Conservation (phyloP, 2,797 vertebrate species). For the Premnoplex brunnescens region DNA sequence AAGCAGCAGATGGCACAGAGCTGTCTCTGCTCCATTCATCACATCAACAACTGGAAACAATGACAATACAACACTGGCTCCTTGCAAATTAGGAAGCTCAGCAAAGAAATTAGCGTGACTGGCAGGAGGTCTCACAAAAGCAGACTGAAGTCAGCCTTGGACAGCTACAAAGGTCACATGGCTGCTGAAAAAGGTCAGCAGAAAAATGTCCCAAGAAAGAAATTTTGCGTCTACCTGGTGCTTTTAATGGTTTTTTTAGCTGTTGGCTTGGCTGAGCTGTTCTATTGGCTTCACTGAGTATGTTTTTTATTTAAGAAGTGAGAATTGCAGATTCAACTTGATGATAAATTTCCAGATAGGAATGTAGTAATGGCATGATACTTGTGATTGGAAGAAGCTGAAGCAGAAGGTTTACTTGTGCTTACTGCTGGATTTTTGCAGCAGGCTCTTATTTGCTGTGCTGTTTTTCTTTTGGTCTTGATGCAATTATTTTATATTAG, state of each 20-base stretch:
- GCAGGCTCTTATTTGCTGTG: background rate
- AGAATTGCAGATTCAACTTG: background rate
- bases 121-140: background rate
- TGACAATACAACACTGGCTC: background rate
- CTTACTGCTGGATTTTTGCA: background rate
- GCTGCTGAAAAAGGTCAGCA: background rate
- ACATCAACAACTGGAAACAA: background rate
- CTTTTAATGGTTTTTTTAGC: background rate
- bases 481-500: background rate
- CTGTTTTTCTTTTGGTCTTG: background rate
- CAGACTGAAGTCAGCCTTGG: background rate
- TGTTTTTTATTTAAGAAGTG: background rate
- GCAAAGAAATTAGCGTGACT: background rate
- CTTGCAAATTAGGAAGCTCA: background rate
- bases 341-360: background rate
- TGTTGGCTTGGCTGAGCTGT: background rate
- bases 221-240: background rate
- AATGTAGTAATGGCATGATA: background rate
- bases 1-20: background rate
- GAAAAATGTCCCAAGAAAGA: background rate
- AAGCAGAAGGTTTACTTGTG: background rate
- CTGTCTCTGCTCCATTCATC: background rate
- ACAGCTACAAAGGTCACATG: fast-evolving
- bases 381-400: background rate
- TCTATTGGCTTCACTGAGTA: background rate